Evolutionary conservation across 2,888 invertebrate genomes (phyloP), one percentile per base, ranked within the genome.

Genomic region (Tetrapedia diversipes): DNA sequence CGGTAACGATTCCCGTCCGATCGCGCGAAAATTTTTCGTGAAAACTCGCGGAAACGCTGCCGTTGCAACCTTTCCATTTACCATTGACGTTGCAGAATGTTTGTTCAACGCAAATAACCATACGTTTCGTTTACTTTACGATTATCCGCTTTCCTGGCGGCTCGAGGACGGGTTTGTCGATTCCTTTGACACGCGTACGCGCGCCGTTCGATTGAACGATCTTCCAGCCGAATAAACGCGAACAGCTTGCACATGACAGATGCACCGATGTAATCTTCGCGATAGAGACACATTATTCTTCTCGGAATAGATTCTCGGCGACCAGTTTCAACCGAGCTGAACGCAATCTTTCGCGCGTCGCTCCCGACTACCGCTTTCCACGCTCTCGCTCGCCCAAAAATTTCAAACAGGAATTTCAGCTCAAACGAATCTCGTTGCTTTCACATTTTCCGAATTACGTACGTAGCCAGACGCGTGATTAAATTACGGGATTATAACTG

Each of bases 171-270:
- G 57, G 66, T 66, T 72, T 67, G 64, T 77, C 60, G 67, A 73
- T 65, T 73, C 66, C 59, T 65, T 66, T 53, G 68, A 69, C 56
- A 53, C 59, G 56, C 57, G 56, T n/a, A 51, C 60, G 47, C n/a
- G n/a, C n/a, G n/a, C 41, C 51, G 67, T 51, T 60, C 68, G 74
- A 81, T 73, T 59, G 81, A 64, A 72, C 47, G 47, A 67, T 64
- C 34, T 47, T 43, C 24, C 39, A 57, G 65, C 43, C 72, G 75
- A 81, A 72, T 67, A 79, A 64, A 27, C 65, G 51, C 71, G 71
- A 66, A 64, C 69, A 56, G 51, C 45, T 57, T 80, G 81, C 57
- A 61, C 67, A 59, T 68, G 81, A 75, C 81, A 81, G 81, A 60
- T 60, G 69, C 69, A 71, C 63, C 51, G 53, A 76, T 63, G 80